These are phyloP conservation scores for Callaeas wilsoni DNA, from an alignment of 2,113 vertebrate genomes.

Conservation along the genomic window DNA sequence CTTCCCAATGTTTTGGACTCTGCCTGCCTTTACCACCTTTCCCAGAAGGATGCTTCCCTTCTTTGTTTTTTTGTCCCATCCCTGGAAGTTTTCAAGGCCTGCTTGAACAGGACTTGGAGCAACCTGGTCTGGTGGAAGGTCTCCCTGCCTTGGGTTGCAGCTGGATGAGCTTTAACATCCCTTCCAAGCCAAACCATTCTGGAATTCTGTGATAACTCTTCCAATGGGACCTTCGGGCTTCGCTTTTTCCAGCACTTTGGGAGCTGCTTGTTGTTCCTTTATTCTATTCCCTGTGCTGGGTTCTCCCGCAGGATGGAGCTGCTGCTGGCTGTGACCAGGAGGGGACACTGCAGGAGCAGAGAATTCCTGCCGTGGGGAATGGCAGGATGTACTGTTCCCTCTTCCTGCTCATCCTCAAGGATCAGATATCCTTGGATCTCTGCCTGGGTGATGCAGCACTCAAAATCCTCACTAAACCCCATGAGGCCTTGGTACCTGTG, in stretches of 20 bases:
- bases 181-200: not conserved
- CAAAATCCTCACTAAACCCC: not conserved
- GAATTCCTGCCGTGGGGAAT: not conserved
- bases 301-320: not conserved
- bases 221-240: not conserved
- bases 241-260: fast-evolving
- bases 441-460: not conserved
- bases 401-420: not conserved
- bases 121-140: not conserved
- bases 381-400: not conserved
- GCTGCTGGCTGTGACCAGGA: not conserved
- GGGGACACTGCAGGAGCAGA: not conserved
- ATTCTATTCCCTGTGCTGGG: not conserved
- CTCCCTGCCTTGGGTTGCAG: not conserved
- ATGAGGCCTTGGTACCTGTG: fast-evolving
- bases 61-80: not conserved
- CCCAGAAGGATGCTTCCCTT: not conserved
- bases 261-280: not conserved
- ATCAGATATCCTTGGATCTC: not conserved
- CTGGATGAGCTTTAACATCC: not conserved
- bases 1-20: not conserved
- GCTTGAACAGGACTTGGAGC: not conserved
- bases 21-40: not conserved
- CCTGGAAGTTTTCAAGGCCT: too few species aligned
- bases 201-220: not conserved